phyloP scores from a whole-genome alignment of 2,113 vertebrate genomes.

The Leuciscus idus region DNA sequence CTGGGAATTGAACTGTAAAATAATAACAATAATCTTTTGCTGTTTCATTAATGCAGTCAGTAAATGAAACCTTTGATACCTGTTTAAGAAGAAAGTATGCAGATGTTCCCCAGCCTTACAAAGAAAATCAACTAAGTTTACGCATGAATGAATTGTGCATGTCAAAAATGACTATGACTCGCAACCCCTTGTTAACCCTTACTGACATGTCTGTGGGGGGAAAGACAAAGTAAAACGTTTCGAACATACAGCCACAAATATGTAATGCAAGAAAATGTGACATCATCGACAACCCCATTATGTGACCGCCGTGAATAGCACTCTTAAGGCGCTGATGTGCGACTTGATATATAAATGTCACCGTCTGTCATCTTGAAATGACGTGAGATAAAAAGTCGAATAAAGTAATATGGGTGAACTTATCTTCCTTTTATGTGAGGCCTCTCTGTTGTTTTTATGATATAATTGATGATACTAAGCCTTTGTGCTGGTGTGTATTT shows the following conservation, averaged over 20 bases:
- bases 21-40: background rate
- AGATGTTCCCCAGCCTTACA: background rate
- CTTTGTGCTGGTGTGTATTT: conserved; percentile 43
- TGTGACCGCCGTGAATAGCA: background rate
- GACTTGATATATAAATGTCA: background rate
- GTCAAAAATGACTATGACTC: background rate
- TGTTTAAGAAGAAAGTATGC: background rate
- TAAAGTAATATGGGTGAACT: conserved; percentile 33
- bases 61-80: background rate
- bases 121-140: background rate
- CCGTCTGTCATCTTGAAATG: background rate
- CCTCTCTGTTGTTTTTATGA: conserved; percentile 45
- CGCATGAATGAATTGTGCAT: too few relatives aligned
- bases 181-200: background rate
- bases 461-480: conserved; percentile 37
- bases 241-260: background rate
- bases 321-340: background rate
- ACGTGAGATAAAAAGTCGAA: conserved; percentile 15
- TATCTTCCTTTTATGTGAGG: conserved; percentile 49
- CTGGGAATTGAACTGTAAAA: background rate
- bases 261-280: background rate
- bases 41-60: background rate
- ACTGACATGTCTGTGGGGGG: background rate
- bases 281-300: background rate
- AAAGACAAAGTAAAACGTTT: background rate